phyloP scores from a whole-genome alignment of 2,113 vertebrate genomes.

The Dromas ardeola region DNA sequence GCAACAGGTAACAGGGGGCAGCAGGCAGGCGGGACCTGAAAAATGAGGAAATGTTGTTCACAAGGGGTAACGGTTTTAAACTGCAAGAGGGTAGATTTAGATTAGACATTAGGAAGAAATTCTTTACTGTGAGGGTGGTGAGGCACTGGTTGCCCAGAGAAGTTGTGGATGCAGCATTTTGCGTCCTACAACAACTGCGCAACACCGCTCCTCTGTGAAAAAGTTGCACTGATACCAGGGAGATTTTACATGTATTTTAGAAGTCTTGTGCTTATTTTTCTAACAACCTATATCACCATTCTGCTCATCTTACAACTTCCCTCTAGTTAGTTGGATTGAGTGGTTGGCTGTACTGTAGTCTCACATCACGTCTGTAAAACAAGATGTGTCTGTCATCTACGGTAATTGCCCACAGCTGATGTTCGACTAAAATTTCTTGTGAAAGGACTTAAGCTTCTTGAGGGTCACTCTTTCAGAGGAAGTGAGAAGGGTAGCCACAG shows the following conservation, averaged over 20 bases:
- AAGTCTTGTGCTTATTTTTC: background rate
- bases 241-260: background rate
- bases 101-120: too few relatives aligned
- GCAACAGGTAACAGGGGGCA: background rate
- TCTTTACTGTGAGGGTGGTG: background rate
- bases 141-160: background rate
- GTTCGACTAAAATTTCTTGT: background rate
- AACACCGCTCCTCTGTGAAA: background rate
- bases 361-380: background rate
- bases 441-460: background rate
- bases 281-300: background rate
- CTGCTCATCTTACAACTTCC: background rate
- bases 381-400: background rate
- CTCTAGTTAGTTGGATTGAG: background rate
- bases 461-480: background rate
- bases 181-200: background rate
- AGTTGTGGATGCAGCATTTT: background rate
- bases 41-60: background rate
- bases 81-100: background rate
- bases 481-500: background rate
- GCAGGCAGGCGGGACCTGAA: background rate
- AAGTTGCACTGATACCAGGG: background rate
- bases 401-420: background rate
- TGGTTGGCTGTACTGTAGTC: background rate
- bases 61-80: background rate